Evolutionary conservation across 2,113 vertebrate species (phyloP).

Genomic region (Turnix velox): DNA sequence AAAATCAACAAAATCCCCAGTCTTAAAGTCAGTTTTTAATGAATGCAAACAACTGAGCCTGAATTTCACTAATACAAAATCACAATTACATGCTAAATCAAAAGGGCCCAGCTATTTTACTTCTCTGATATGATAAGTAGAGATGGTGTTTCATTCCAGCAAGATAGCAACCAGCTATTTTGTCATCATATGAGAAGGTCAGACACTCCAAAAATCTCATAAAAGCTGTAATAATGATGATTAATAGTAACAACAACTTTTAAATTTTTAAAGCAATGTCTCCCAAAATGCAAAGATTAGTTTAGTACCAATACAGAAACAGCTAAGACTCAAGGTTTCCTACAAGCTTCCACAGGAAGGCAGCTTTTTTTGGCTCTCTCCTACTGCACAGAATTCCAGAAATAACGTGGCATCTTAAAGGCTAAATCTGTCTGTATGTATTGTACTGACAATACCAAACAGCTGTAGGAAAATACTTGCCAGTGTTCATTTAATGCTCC

Average conservation of each 20-base stretch:
- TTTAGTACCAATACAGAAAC: background rate
- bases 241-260: too few species aligned
- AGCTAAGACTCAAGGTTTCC: background rate
- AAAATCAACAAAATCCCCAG: background rate
- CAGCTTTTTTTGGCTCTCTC: background rate
- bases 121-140: background rate
- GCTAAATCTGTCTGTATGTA: background rate
- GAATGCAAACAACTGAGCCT: background rate
- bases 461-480: background rate
- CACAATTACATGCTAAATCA: background rate
- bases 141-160: background rate
- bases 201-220: background rate
- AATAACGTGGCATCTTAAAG: background rate
- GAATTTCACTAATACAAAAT: background rate
- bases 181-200: background rate
- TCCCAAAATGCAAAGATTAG: background rate
- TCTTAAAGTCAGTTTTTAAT: background rate
- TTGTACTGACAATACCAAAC: background rate
- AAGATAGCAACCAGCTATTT: background rate
- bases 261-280: background rate
- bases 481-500: background rate
- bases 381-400: background rate
- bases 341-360: background rate
- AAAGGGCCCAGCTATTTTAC: background rate
- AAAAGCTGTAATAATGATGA: background rate